Conservation (phyloP, 2,797 vertebrate species). For the Scomberomorus guttatus region DNA sequence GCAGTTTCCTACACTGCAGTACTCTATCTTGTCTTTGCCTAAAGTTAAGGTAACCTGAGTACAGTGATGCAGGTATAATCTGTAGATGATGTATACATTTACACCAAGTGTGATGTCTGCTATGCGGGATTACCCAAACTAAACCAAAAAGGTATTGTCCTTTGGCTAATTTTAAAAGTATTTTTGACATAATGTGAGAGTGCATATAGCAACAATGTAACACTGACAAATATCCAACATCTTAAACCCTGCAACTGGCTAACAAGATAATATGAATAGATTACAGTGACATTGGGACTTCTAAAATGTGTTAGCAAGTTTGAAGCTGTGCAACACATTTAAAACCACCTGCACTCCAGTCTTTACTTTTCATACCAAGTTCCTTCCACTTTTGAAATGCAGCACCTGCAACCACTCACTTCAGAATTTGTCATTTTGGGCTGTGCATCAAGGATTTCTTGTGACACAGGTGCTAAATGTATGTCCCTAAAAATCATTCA, state of each 20-base stretch:
- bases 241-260: background rate
- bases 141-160: background rate
- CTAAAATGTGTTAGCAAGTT: background rate
- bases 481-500: constrained; percentile 4
- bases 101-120: background rate
- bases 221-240: background rate
- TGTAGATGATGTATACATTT: background rate
- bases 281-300: background rate
- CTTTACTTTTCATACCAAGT: background rate
- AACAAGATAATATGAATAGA: background rate
- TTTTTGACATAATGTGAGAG: background rate
- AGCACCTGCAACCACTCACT: constrained; percentile 4
- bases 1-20: background rate
- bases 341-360: background rate
- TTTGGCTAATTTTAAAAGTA: background rate
- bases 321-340: constrained; percentile 1
- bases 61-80: background rate
- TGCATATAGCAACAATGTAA: background rate
- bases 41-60: background rate
- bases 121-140: background rate
- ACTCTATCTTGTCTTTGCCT: background rate
- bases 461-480: constrained; percentile 13
- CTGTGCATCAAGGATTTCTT: background rate
- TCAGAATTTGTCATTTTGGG: constrained; percentile 7
- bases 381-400: constrained; percentile 1